Conservation (phyloP, 1,140 invertebrate genomes). For the Carcinoscorpius rotundicauda region DNA sequence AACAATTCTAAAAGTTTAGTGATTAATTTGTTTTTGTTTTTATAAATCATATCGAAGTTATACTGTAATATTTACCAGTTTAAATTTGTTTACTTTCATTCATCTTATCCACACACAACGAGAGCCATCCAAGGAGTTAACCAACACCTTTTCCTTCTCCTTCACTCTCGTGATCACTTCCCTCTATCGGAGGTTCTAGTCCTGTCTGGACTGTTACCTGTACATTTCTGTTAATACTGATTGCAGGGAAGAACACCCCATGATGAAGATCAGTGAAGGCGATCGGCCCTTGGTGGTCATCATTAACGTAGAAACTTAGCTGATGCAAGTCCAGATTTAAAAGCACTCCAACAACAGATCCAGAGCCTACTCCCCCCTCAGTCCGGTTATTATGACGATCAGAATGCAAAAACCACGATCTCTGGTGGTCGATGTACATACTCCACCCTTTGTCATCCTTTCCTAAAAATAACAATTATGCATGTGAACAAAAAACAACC, state of each 20-base stretch:
- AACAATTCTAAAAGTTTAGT: no score
- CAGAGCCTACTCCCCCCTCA: conserved; percentile 73
- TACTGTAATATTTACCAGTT: no score
- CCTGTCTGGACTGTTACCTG: conserved; percentile 86
- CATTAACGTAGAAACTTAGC: conserved; percentile 88
- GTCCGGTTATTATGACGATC: conserved; percentile 79
- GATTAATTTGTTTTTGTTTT: no score
- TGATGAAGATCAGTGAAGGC: conserved; percentile 81
- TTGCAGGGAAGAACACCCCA: conserved; percentile 87
- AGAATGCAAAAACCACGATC: conserved; percentile 88
- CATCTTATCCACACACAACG: no score
- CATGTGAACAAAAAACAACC: no score
- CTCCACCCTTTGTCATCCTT: conserved; percentile 97
- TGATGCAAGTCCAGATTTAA: conserved; percentile 82
- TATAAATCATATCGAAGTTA: no score
- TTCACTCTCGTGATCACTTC: no score
- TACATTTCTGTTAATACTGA: conserved; percentile 90
- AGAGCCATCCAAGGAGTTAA: no score
- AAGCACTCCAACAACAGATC: conserved; percentile 77
- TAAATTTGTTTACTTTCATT: no score
- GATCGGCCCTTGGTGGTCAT: conserved; percentile 68
- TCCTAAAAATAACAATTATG: conserved; percentile 42
- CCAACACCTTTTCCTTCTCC: no score
- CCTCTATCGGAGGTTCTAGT: conserved; percentile 57
- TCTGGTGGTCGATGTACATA: conserved; percentile 93